These are phyloP conservation scores for Iguana delicatissima DNA, from an alignment of 2,797 vertebrate species.

Conservation along the genomic window DNA sequence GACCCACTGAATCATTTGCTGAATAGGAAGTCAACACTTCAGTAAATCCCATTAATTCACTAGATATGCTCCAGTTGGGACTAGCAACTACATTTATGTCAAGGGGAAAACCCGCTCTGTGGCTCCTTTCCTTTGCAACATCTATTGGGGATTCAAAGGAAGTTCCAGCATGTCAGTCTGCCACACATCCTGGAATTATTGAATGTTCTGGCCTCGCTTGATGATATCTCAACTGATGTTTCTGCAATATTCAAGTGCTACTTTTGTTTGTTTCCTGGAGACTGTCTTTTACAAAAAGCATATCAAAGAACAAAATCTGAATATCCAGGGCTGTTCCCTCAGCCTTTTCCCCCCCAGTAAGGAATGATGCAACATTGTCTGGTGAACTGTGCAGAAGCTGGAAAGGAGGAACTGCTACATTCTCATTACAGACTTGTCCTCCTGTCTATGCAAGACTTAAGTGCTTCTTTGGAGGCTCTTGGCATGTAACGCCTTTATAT, in stretches of 20 bases:
- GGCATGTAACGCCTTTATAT: background rate
- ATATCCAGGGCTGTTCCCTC: background rate
- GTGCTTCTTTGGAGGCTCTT: background rate
- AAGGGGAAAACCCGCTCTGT: too few relatives aligned
- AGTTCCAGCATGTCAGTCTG: background rate
- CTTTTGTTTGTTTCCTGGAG: background rate
- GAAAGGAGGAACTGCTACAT: background rate
- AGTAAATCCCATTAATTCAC: too few relatives aligned
- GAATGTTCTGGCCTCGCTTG: background rate
- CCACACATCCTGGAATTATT: background rate
- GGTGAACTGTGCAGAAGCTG: accelerated
- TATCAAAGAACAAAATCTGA: slow-evolving; percentile 34
- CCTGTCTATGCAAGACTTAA: slow-evolving; percentile 24
- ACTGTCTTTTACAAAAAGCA: background rate
- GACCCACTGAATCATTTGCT: too few relatives aligned
- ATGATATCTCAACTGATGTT: background rate
- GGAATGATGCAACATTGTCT: background rate
- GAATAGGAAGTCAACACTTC: too few relatives aligned
- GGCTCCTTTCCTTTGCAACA: too few relatives aligned
- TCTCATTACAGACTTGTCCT: slow-evolving; percentile 26
- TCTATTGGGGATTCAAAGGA: background rate
- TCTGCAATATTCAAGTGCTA: background rate
- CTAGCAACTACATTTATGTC: too few relatives aligned
- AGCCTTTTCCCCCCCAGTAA: background rate
- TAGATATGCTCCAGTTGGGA: too few relatives aligned